phyloP scores from a whole-genome alignment of 2,797 vertebrate genomes.

The Sorex maritimensis region DNA sequence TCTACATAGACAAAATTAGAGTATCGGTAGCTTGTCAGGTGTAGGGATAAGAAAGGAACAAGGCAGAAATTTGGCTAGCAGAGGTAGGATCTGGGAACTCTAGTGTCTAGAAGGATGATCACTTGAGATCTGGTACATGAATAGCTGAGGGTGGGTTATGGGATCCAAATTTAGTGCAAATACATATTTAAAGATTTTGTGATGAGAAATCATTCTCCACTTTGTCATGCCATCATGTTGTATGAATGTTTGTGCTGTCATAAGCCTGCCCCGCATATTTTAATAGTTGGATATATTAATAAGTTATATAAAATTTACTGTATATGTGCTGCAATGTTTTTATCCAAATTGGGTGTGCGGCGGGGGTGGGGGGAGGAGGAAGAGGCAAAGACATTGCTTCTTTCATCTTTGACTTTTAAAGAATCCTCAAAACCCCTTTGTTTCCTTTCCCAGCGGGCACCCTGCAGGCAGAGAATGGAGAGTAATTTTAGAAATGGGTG shows the following conservation, averaged over 20 bases:
- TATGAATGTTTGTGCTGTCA: background rate
- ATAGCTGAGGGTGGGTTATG: background rate
- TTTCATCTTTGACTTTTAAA: constrained; percentile 64
- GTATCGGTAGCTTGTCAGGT: background rate
- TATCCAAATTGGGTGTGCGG: background rate
- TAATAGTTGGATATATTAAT: constrained; percentile 17
- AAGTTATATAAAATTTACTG: constrained; percentile 25
- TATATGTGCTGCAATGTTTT: background rate
- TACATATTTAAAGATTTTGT: constrained; percentile 24
- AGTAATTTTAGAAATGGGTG: constrained; percentile 83
- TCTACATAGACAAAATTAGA: background rate
- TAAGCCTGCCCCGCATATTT: background rate
- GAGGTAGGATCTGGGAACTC: background rate
- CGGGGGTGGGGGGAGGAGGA: background rate
- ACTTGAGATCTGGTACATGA: background rate
- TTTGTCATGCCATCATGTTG: constrained; percentile 28
- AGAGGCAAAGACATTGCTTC: constrained; percentile 17
- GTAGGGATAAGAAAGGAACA: background rate
- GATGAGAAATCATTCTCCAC: constrained; percentile 24
- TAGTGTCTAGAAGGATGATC: background rate
- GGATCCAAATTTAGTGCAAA: constrained; percentile 26
- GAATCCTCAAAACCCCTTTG: constrained; percentile 82
- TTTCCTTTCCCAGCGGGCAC: constrained; percentile 64
- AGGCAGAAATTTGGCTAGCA: background rate
- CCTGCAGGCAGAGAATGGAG: constrained; percentile 77